Conservation (phyloP, 2,797 vertebrate genomes). For the Nyctibius grandis region DNA sequence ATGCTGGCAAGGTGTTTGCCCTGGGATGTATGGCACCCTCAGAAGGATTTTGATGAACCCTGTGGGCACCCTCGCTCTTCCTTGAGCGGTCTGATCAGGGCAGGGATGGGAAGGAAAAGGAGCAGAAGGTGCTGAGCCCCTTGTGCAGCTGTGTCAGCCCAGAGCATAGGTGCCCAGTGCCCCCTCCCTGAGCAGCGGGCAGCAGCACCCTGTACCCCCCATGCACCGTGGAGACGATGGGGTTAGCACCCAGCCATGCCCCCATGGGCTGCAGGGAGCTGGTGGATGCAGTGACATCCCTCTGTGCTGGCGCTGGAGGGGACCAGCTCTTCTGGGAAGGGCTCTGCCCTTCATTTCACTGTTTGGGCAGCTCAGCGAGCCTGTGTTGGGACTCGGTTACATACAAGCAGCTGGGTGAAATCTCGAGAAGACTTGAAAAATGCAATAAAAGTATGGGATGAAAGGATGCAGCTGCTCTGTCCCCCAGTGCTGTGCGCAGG, state of each 20-base stretch:
- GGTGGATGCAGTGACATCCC: neutral
- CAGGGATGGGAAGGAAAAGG: neutral
- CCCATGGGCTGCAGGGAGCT: neutral
- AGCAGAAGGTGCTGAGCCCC: neutral
- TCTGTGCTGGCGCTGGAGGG: neutral
- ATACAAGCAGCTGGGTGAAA: neutral
- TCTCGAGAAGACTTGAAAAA: conserved; percentile 12
- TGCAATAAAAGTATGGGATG: neutral
- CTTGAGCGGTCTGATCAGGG: neutral
- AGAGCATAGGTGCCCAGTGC: neutral
- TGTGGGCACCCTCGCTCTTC: neutral
- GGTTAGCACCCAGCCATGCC: neutral
- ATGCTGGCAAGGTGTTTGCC: neutral
- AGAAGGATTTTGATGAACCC: neutral
- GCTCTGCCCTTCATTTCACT: neutral
- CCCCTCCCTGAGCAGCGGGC: neutral
- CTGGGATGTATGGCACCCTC: neutral
- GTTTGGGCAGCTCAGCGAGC: neutral
- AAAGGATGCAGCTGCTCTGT: conserved; percentile 41
- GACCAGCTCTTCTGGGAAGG: neutral
- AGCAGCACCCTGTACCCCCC: neutral
- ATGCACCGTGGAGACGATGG: neutral
- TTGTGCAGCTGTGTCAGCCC: neutral
- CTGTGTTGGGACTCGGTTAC: neutral
- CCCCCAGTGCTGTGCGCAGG: neutral